phyloP scores from a whole-genome alignment of 2,113 vertebrate genomes.

The Tragelaphus buxtoni region DNA sequence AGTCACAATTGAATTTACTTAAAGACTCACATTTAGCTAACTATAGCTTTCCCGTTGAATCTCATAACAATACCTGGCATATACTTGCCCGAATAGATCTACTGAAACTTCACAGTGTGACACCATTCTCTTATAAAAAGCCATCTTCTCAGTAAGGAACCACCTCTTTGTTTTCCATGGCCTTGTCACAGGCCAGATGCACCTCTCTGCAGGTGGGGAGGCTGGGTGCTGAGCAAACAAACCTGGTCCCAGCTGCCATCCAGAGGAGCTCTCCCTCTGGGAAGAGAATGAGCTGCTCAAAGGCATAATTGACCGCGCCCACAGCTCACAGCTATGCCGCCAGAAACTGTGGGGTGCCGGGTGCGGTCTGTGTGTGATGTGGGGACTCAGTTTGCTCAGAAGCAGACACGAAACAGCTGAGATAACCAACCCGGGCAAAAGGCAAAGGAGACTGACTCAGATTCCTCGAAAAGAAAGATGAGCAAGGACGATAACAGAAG shows the following conservation, averaged over 20 bases:
- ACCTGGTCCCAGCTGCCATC: neutral
- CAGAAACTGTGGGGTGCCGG: neutral
- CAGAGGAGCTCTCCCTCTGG: neutral
- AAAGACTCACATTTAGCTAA: neutral
- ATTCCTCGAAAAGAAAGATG: neutral
- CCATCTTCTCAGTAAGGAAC: neutral
- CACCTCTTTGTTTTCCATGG: neutral
- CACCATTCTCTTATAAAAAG: constrained; percentile 28
- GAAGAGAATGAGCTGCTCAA: neutral
- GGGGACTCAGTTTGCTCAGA: neutral
- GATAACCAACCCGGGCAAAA: neutral
- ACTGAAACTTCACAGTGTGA: neutral
- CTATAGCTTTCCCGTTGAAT: neutral
- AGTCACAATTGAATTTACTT: neutral
- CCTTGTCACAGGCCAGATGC: neutral
- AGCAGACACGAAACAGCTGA: neutral
- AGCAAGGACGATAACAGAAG: neutral
- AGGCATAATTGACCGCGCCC: neutral
- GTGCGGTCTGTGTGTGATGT: neutral
- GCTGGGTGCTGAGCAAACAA: neutral
- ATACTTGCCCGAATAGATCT: neutral
- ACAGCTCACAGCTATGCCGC: neutral
- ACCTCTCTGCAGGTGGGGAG: neutral
- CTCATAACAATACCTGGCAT: neutral
- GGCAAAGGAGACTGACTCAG: neutral